Evolutionary conservation across 2,113 vertebrate species (phyloP).

Genomic region (Sardina pilchardus): DNA sequence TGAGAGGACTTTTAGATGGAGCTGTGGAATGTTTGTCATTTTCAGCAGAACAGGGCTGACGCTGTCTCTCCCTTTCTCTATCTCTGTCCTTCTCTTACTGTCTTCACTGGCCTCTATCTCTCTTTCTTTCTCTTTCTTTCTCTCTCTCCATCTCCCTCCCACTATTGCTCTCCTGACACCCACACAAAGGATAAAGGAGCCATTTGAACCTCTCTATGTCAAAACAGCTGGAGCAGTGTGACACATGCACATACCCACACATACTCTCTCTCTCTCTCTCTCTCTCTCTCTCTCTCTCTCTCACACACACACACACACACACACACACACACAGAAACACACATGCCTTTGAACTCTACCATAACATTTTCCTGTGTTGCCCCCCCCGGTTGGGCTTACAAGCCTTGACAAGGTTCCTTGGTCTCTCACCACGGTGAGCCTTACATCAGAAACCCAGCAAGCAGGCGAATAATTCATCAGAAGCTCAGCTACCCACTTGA

Average conservation of each 20-base stretch:
- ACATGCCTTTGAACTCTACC: neutral
- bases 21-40: neutral
- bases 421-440: neutral
- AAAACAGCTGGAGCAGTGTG: neutral
- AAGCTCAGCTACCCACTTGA: neutral
- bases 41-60: neutral
- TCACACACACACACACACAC: neutral
- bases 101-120: neutral
- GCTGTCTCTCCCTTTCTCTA: neutral
- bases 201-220: neutral
- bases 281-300: no score
- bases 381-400: neutral
- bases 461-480: conserved; percentile 10
- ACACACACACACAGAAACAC: neutral
- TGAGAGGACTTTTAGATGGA: neutral
- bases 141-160: neutral
- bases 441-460: neutral
- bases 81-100: neutral
- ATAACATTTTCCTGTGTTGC: neutral
- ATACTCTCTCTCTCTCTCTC: no score
- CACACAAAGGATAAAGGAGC: neutral
- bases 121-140: neutral
- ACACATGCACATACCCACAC: neutral
- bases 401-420: neutral
- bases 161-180: neutral